Evolutionary conservation across 2,113 vertebrate genomes (phyloP).

Genomic region (Capra hircus): DNA sequence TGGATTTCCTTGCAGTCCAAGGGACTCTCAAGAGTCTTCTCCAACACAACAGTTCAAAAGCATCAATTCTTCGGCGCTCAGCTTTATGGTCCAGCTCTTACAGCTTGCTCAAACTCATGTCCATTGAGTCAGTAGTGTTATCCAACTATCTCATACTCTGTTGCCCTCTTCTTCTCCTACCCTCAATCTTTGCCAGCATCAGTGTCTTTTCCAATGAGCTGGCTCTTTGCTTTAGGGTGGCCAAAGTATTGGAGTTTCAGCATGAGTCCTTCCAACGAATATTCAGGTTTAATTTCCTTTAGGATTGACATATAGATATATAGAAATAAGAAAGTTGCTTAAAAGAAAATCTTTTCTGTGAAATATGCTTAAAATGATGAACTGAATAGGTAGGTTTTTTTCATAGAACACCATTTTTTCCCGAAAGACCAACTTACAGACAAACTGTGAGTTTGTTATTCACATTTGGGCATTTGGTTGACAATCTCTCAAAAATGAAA

Average conservation of each 20-base stretch:
- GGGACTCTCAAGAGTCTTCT: neutral
- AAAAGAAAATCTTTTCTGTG: neutral
- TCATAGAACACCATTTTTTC: neutral
- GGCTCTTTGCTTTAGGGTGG: neutral
- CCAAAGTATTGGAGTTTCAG: neutral
- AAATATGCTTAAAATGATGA: neutral
- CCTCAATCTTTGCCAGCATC: neutral
- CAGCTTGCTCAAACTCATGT: neutral
- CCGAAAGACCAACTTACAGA: neutral
- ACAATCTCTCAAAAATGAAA: neutral
- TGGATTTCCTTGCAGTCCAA: neutral
- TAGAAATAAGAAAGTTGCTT: neutral
- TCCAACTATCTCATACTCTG: neutral
- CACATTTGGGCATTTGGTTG: neutral
- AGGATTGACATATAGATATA: neutral
- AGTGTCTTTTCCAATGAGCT: neutral
- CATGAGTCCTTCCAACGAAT: neutral
- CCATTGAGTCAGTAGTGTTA: neutral
- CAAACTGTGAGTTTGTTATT: neutral
- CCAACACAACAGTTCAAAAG: neutral
- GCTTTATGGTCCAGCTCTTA: neutral
- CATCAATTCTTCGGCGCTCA: fast-evolving
- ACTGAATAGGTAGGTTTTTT: neutral
- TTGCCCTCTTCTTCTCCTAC: neutral
- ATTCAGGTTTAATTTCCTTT: neutral